Percentiles rank a stretch among this genome's conserved stretches.
Evolutionary conservation across 2,888 invertebrate species (phyloP).

Genomic region (Rotaria socialis): DNA sequence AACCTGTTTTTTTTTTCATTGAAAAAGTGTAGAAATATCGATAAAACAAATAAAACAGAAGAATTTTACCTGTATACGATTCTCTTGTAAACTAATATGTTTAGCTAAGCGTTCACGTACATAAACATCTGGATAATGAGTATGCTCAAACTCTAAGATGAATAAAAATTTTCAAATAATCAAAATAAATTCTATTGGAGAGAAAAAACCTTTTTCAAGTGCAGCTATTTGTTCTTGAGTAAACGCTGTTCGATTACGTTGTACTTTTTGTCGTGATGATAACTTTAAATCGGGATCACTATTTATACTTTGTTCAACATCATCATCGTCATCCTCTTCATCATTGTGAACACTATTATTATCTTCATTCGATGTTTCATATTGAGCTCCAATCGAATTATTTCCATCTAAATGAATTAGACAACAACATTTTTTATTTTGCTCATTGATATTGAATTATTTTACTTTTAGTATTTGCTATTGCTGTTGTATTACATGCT

Average conservation of each 20-base stretch:
- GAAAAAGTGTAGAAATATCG: not conserved
- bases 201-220: slow-evolving; percentile 79
- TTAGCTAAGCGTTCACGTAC: slow-evolving; percentile 59
- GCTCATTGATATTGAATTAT: not conserved
- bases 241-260: slow-evolving; percentile 93
- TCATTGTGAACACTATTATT: not conserved
- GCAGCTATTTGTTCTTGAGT: slow-evolving; percentile 96
- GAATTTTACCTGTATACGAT: slow-evolving; percentile 61
- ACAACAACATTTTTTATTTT: not conserved
- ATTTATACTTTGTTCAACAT: slow-evolving; percentile 37
- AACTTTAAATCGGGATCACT: slow-evolving; percentile 37
- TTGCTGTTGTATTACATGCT: not conserved
- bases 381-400: not conserved
- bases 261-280: slow-evolving; percentile 70
- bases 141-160: slow-evolving; percentile 58
- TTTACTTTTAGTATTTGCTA: not conserved
- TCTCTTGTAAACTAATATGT: slow-evolving; percentile 60
- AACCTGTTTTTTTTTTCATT: slow-evolving; percentile 62
- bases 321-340: slow-evolving; percentile 41
- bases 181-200: too few species aligned
- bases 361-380: slow-evolving; percentile 11
- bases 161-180: not conserved
- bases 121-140: slow-evolving; percentile 61
- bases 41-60: not conserved
- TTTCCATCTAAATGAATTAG: not conserved